Evolutionary conservation across 1,140 invertebrate species (phyloP).

Genomic region (Pteromalus puparum): DNA sequence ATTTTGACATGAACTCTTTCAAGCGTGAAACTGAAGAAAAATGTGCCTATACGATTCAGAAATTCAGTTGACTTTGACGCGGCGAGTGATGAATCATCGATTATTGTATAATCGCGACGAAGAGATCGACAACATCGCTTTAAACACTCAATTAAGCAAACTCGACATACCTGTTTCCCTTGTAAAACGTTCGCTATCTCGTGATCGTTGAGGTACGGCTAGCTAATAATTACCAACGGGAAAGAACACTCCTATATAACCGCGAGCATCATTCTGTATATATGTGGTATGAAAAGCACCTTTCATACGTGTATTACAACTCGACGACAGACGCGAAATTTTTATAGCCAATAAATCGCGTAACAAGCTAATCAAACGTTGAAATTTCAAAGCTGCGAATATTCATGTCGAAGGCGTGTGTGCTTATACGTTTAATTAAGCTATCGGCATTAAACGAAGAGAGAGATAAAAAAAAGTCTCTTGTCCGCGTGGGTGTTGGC

Average conservation of each 20-base stretch:
- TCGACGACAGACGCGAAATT: neutral
- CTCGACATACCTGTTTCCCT: neutral
- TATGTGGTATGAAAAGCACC: too few relatives aligned
- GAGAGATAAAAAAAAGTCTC: neutral
- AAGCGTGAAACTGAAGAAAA: neutral
- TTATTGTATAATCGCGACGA: neutral
- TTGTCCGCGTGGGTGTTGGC: neutral
- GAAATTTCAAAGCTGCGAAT: too few relatives aligned
- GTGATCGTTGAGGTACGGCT: neutral
- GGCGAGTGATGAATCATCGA: neutral
- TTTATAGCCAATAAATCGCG: too few relatives aligned
- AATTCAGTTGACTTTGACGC: too few relatives aligned
- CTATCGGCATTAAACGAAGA: neutral
- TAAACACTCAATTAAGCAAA: neutral
- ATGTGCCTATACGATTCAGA: too few relatives aligned
- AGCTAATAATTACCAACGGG: neutral
- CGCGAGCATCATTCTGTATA: too few relatives aligned
- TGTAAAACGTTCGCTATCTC: neutral
- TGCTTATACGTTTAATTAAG: slow-evolving; percentile 5
- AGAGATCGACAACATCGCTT: neutral
- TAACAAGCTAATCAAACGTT: too few relatives aligned
- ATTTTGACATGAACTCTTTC: neutral
- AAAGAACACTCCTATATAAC: neutral
- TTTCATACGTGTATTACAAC: too few relatives aligned
- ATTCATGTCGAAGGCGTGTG: too few relatives aligned